Base-by-base conservation (phyloP, 37 sponge, comb jelly and placozoan genomes). In the Diacarnus erythraeanus region DNA sequence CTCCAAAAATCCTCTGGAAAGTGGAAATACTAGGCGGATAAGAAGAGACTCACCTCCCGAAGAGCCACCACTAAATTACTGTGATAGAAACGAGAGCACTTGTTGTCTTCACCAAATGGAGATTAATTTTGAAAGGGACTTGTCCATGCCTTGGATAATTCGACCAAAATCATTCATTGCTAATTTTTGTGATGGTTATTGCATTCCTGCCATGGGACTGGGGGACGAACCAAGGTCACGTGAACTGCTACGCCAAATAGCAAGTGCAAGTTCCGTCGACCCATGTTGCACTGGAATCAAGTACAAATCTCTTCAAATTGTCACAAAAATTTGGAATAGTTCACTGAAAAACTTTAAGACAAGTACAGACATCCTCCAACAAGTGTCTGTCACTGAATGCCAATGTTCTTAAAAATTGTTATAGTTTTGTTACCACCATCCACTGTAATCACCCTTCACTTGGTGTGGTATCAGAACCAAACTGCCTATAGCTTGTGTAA, bases 111-210 rank as follows among this genome's bases (percentile, higher is more conserved):
- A 78, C 27, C 61, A 74, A 26, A 57, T 87, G 10, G 41, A 37
- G 0, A 64, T 92, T 36, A 71, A 84, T 78, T 87, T 92, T 41
- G 51, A 9, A 23, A 38, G 51, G n/a, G 88, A 87, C 58, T 67
- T 87, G 17, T 71, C 61, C 40, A 38, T 80, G 9, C 6, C 57
- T 36, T 87, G 77, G 43, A 76, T 92, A 0, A 47, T 12, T 47
- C 51, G 51, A 2, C 92, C 92, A 10, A 36, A 40, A 18, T 17
- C 33, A 0, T 74, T 76, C 22, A 25, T 35, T 21, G 83, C 85
- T 31, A 87, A 83, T 34, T 91, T 76, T 60, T 91, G 92, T 54
- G 72, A 68, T 5, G 92, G 92, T n/a, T 38, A 58, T 17, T 91
- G 92, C 51, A 84, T 84, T 2, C 17, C 43, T 18, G 21, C 40